phyloP scores from a whole-genome alignment of 1,140 invertebrate species.

The Rhopalosiphum maidis region DNA sequence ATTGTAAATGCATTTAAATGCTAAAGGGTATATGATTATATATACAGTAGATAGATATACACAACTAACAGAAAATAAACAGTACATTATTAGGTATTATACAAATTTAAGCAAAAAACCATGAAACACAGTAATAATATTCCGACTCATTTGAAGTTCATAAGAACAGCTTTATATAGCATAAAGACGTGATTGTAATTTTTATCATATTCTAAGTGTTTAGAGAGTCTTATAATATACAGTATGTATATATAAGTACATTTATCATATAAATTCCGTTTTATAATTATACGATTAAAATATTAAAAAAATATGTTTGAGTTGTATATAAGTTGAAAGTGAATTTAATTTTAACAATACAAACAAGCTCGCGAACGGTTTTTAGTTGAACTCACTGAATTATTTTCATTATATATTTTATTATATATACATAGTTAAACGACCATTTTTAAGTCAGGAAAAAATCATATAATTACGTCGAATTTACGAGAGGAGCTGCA shows the following conservation, averaged over 20 bases:
- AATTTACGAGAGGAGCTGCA: neutral
- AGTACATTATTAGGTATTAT: neutral
- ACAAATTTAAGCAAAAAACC: neutral
- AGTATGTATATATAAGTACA: neutral
- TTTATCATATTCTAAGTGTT: neutral
- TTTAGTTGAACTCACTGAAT: neutral
- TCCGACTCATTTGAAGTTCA: neutral
- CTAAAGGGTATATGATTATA: neutral
- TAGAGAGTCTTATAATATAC: neutral
- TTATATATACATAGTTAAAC: neutral
- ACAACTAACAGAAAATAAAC: neutral
- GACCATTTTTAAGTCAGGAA: neutral
- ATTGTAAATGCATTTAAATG: neutral
- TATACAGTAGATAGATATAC: neutral
- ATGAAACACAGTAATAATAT: neutral
- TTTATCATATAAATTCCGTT: neutral
- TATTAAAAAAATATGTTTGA: neutral
- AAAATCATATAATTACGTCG: neutral
- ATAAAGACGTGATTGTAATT: slow-evolving; percentile 11
- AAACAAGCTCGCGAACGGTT: neutral
- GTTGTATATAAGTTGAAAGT: neutral
- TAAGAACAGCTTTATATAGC: neutral
- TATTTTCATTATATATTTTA: neutral
- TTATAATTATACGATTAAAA: neutral
- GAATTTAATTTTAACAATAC: slow-evolving; percentile 13